Evolutionary conservation across 1,140 invertebrate genomes (phyloP), one percentile per base, ranked within the genome.

Genomic region (Scylla paramamosain): DNA sequence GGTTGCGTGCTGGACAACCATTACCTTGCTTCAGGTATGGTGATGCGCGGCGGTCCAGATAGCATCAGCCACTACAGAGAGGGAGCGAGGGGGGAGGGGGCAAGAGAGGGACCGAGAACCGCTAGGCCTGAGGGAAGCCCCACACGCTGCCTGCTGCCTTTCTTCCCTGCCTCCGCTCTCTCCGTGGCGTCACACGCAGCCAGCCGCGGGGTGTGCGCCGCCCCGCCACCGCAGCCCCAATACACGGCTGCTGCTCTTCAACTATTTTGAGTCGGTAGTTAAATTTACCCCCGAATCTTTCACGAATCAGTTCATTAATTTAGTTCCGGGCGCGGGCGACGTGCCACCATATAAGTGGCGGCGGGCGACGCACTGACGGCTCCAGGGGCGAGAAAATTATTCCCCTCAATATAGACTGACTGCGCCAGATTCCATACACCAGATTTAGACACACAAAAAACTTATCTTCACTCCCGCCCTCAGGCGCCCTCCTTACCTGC

Each of bases 271-370:
- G 67, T 77, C 67, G 25, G 67, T n/a, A 77, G 16, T 77, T 77
- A 77, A 77, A 77, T 77, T 77, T 77, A 77, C 67, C 67, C 20
- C 25, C 8, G 67, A 77, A 77, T 77, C 67, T 77, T 77, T 77
- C 67, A 77, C 67, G 67, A 77, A 77, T 77, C 67, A 77, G 67
- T 77, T n/a, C 67, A 77, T 77, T 77, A n/a, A 77, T 77, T 77
- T 77, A 77, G 67, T 77, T 77, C 67, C 67, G 20, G 10, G 67
- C 12, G 67, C 25, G 67, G 67, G 67, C 67, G 67, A 77, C 67
- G 67, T 8, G 67, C 67, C 67, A 77, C 67, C 67, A 77, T 77
- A 77, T 77, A 77, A 77, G 67, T n/a, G 67, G 20, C n/a, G 67
- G 67, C 67, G 67, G 67, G 6, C 67, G 20, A 77, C 67, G 67